Evolutionary conservation across 2,113 vertebrate species (phyloP).

Genomic region (Smithornis capensis): DNA sequence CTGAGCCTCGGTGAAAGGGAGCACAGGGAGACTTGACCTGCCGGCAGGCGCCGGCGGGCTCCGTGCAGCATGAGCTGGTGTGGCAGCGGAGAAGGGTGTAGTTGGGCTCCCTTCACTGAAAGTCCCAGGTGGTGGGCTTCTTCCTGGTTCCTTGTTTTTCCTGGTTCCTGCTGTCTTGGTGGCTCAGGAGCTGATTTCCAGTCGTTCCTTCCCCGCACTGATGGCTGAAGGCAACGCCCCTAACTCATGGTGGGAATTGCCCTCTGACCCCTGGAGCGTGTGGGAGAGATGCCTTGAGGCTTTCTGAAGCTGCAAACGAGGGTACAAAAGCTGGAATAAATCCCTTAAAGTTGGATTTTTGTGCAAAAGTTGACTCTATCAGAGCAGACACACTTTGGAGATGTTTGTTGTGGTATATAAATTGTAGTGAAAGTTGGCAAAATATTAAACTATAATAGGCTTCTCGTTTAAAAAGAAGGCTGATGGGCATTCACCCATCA

Average conservation of each 20-base stretch:
- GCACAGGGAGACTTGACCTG: not conserved
- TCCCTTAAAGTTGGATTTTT: not conserved
- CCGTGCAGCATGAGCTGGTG: not conserved
- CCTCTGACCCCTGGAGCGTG: fast-evolving
- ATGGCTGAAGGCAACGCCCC: not conserved
- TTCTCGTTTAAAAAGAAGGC: not conserved
- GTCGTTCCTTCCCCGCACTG: fast-evolving
- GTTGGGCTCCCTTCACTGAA: not conserved
- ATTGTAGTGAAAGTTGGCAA: not conserved
- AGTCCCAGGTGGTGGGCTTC: not conserved
- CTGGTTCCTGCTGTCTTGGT: not conserved
- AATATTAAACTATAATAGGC: fast-evolving
- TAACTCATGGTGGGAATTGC: fast-evolving
- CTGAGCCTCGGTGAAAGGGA: not conserved
- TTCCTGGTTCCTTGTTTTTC: not conserved
- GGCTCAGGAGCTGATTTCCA: not conserved
- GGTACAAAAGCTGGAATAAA: not conserved
- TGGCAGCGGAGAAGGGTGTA: not conserved
- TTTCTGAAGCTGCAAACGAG: not conserved
- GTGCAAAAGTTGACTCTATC: fast-evolving
- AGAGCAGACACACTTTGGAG: fast-evolving
- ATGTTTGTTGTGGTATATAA: not conserved
- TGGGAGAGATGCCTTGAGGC: fast-evolving
- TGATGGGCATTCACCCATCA: not conserved
- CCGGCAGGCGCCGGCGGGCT: not conserved